A percentile compares a stretch with the other conserved stretches of the same genome.
These are phyloP conservation scores for Alaudala cheleensis DNA, from an alignment of 2,113 vertebrate genomes.

Conservation along the genomic window DNA sequence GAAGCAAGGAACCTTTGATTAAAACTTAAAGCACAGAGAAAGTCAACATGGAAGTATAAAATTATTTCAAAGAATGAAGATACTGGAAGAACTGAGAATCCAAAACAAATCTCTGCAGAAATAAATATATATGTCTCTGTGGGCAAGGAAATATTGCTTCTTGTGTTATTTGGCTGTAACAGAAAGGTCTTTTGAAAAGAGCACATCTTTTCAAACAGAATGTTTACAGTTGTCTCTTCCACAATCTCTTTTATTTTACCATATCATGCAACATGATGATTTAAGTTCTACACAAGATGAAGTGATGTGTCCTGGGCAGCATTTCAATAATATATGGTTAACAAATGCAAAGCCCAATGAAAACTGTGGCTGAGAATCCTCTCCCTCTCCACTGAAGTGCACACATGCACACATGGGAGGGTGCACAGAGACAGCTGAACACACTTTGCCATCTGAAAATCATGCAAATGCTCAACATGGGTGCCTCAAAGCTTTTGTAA, in stretches of 20 bases:
- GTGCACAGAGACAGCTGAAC: conserved; percentile 29
- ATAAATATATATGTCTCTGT: conserved; percentile 10
- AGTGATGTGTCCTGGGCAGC: conserved; percentile 23
- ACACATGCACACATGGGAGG: background rate
- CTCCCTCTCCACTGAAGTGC: background rate
- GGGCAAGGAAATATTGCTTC: background rate
- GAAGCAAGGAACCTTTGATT: conserved; percentile 45
- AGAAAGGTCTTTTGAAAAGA: conserved; percentile 51
- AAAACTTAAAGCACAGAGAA: conserved; percentile 49
- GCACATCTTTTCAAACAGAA: conserved; percentile 54
- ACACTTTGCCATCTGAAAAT: background rate
- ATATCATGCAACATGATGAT: conserved; percentile 43
- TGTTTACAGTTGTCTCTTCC: conserved; percentile 57
- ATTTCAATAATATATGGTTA: conserved; percentile 39
- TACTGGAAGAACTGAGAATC: background rate
- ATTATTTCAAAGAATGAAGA: conserved; percentile 37
- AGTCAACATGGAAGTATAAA: conserved; percentile 37
- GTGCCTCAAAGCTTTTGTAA: background rate
- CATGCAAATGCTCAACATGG: conserved; percentile 30
- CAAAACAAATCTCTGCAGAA: conserved; percentile 47
- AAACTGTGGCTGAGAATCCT: background rate
- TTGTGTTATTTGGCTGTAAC: conserved; percentile 39
- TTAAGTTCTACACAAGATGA: conserved; percentile 12
- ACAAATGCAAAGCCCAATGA: background rate
- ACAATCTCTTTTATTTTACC: conserved; percentile 49